Conservation (phyloP, 2,888 invertebrate species). For the Epinotia bilunana region DNA sequence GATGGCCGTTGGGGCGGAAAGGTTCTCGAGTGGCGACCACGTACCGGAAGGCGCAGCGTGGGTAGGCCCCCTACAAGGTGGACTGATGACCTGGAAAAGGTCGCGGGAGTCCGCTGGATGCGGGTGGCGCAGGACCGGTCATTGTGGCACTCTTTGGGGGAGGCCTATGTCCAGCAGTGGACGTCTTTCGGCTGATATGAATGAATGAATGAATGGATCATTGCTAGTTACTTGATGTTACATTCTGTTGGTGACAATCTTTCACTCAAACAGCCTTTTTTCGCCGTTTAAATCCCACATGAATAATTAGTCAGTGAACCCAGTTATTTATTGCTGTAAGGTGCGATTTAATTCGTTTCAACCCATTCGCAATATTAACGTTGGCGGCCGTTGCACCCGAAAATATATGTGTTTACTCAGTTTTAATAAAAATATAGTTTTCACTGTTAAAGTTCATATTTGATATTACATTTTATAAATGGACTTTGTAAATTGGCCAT, state of each 20-base stretch:
- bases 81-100: no score
- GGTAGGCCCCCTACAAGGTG: no score
- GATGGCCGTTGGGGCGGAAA: no score
- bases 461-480: constrained; percentile 15
- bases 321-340: constrained; percentile 63
- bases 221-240: background rate
- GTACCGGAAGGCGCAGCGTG: no score
- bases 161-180: no score
- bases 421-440: constrained; percentile 35
- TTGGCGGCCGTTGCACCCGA: constrained; percentile 47
- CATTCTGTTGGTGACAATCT: background rate
- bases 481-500: background rate
- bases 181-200: no score
- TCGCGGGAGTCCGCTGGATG: no score
- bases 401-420: constrained; percentile 51
- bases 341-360: constrained; percentile 66
- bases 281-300: constrained; percentile 41
- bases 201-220: no score
- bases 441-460: background rate
- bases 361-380: constrained; percentile 61
- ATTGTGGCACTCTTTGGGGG: no score
- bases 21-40: no score
- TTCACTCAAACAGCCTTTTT: constrained; percentile 30
- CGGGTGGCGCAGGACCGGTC: no score
- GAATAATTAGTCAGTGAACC: constrained; percentile 49